Evolutionary conservation across 2,113 vertebrate genomes (phyloP).

Genomic region (Aepyceros melampus): DNA sequence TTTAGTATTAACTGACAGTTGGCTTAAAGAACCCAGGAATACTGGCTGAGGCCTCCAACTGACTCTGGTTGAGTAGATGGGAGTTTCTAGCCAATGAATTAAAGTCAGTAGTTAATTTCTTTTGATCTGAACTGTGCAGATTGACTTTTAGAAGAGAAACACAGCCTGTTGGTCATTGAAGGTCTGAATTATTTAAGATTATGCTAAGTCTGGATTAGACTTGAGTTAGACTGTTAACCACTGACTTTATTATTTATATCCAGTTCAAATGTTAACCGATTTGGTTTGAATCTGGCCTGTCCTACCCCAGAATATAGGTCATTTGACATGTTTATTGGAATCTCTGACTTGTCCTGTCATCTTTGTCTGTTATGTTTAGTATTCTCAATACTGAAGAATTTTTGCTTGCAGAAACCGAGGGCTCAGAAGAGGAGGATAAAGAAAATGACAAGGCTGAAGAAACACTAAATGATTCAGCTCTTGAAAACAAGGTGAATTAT

Average conservation of each 20-base stretch:
- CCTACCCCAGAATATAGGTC: not conserved
- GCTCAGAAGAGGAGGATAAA: constrained; percentile 87
- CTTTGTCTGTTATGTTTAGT: not conserved
- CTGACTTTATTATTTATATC: not conserved
- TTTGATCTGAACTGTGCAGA: not conserved
- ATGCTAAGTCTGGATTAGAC: not conserved
- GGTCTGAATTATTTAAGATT: not conserved
- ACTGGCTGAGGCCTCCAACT: not conserved
- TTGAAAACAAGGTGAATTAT: constrained; percentile 85
- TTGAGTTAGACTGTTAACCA: not conserved
- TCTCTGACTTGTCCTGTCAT: not conserved
- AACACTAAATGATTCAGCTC: constrained; percentile 82
- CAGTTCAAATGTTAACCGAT: not conserved
- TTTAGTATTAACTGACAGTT: not conserved
- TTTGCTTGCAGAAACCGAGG: constrained; percentile 81
- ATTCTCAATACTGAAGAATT: constrained; percentile 55
- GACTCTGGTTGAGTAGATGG: not conserved
- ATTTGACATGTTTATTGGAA: not conserved
- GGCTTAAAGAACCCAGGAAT: not conserved
- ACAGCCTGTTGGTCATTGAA: not conserved
- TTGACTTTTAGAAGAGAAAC: constrained; percentile 28
- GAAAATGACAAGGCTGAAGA: constrained; percentile 87
- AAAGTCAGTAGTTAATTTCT: not conserved
- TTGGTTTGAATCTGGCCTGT: not conserved
- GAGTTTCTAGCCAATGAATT: not conserved